These are phyloP conservation scores for Anhinga anhinga DNA, from an alignment of 2,113 vertebrate genomes.

Conservation along the genomic window DNA sequence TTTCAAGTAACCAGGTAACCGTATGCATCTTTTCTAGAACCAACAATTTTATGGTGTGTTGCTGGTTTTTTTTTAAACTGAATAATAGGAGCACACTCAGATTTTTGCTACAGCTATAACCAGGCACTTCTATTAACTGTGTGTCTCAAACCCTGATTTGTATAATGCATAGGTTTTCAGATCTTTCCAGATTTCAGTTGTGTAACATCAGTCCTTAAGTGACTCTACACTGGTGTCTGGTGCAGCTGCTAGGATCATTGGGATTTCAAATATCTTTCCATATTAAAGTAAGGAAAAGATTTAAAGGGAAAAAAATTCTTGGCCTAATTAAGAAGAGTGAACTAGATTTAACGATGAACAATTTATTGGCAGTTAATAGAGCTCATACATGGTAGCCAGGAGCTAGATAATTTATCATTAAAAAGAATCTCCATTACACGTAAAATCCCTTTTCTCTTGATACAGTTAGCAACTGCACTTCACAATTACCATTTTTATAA, in stretches of 20 bases:
- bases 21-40: neutral
- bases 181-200: conserved; percentile 24
- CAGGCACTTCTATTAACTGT: neutral
- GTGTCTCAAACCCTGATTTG: conserved; percentile 15
- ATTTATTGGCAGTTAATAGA: conserved; percentile 78
- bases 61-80: neutral
- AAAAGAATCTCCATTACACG: conserved; percentile 70
- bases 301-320: conserved; percentile 60
- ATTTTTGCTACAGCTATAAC: neutral
- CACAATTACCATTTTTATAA: conserved; percentile 71
- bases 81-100: neutral
- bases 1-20: neutral
- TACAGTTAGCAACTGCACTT: conserved; percentile 59
- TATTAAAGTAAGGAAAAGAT: conserved; percentile 37
- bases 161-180: conserved; percentile 3
- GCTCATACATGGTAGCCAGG: conserved; percentile 75
- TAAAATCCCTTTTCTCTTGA: conserved; percentile 66
- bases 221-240: neutral
- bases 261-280: conserved; percentile 53
- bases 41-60: neutral
- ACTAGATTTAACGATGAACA: conserved; percentile 79
- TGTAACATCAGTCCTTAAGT: conserved; percentile 14
- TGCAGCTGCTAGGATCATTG: conserved; percentile 33
- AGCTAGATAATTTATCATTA: conserved; percentile 78
- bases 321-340: conserved; percentile 79